Evolutionary conservation across 2,888 invertebrate genomes (phyloP), one percentile per base, ranked within the genome.

Genomic region (Cyclophora albipunctata): DNA sequence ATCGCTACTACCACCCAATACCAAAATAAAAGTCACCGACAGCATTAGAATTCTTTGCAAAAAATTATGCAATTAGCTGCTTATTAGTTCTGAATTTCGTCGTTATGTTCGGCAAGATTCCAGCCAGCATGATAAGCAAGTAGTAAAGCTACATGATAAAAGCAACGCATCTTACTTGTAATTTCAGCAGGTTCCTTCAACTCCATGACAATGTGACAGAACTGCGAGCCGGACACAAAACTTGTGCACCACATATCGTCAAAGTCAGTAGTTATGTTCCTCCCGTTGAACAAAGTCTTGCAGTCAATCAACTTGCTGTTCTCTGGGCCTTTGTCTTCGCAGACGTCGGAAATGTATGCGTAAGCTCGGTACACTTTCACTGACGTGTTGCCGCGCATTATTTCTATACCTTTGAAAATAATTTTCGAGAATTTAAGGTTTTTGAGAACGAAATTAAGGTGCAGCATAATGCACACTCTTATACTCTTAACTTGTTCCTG

Each of bases 241-340:
- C 81, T 84, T 0, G 84, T 77, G 59, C 90, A 87, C 92, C 93
- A 93, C 93, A 93, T 93, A 66, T 94, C 91, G 46, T 90, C 89
- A 40, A 90, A 85, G 45, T 92, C 90, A 0, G 90, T 91, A 0
- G 94, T 93, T 44, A 95, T 84, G 74, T 94, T 94, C n/a, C 83
- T 77, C 2, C 92, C 92, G 70, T 93, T 92, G 64, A 94, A 89
- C 40, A 95, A 74, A 57, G 89, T 90, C 67, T 73, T 72, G 64
- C 90, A 85, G 49, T 90, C 84, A 0, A 81, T 67, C 5, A 75
- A 63, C 5, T 57, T 59, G 54, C 58, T 57, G 20, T 60, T 57
- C 4, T 75, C 74, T 1, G 65, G 64, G 7, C 63, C 57, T 4
- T 63, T 61, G 6, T 80, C 76, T 42, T 78, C 81, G 2, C 66